These are phyloP conservation scores for Electrophaes corylata DNA, from an alignment of 2,888 invertebrate species.

Conservation along the genomic window DNA sequence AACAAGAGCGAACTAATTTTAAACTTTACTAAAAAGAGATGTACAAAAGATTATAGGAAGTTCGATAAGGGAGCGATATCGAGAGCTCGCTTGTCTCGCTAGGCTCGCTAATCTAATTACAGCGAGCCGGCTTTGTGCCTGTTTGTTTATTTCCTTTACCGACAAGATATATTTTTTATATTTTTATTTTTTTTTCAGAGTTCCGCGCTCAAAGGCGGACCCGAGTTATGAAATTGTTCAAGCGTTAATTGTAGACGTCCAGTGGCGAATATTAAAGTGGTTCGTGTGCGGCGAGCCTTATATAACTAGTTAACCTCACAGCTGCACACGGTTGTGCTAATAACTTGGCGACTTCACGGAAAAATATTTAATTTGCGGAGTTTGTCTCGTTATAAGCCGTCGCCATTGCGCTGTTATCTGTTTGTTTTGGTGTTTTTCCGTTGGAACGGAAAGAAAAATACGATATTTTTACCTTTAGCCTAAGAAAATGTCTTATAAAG, in stretches of 20 bases:
- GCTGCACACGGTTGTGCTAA: slow-evolving; percentile 15
- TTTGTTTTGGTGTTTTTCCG: slow-evolving; percentile 16
- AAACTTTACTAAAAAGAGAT: slow-evolving; percentile 45
- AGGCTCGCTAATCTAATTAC: slow-evolving; percentile 76
- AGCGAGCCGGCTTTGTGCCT: slow-evolving; percentile 48
- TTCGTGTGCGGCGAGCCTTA: slow-evolving; percentile 60
- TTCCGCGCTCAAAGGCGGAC: slow-evolving; percentile 76
- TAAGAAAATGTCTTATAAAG: not conserved
- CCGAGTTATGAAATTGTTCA: slow-evolving; percentile 81
- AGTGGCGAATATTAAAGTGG: slow-evolving; percentile 81
- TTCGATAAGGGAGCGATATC: slow-evolving; percentile 53
- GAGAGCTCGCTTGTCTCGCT: slow-evolving; percentile 54
- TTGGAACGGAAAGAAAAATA: slow-evolving; percentile 10
- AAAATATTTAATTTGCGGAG: slow-evolving; percentile 69
- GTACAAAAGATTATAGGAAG: slow-evolving; percentile 53
- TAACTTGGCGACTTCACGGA: slow-evolving; percentile 31
- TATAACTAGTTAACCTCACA: slow-evolving; percentile 73
- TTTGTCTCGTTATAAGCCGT: slow-evolving; percentile 36
- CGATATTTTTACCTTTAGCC: slow-evolving; percentile 3
- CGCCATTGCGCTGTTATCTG: slow-evolving; percentile 20
- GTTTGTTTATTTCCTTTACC: slow-evolving; percentile 67
- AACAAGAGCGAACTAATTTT: slow-evolving; percentile 30
- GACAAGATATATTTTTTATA: slow-evolving; percentile 59
- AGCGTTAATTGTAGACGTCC: slow-evolving; percentile 83
- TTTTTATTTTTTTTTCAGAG: slow-evolving; percentile 66